Percentiles rank a stretch among this genome's conserved stretches.
phyloP scores from a whole-genome alignment of 2,888 invertebrate species.

The Heterodera filipjevi region DNA sequence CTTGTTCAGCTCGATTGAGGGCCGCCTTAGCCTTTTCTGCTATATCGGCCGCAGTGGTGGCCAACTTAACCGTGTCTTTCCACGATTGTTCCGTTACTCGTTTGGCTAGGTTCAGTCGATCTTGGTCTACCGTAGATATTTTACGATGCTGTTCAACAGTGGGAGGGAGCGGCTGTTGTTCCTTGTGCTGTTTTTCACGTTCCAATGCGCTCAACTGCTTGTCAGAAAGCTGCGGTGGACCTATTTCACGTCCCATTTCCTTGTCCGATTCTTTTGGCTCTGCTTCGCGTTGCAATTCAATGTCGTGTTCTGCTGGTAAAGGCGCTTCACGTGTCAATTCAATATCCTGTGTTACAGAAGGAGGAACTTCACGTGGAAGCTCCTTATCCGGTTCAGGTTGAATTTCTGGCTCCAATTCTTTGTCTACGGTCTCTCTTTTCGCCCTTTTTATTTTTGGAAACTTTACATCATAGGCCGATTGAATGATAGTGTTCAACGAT shows the following conservation, averaged over 20 bases:
- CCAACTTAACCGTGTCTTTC: background rate
- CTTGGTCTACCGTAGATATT: background rate
- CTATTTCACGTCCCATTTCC: background rate
- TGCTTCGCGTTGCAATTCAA: background rate
- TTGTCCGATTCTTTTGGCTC: background rate
- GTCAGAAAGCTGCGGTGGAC: background rate
- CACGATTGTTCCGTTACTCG: background rate
- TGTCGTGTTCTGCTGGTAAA: background rate
- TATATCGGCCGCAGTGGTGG: background rate
- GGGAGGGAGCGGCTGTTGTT: background rate
- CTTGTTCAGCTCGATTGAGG: background rate
- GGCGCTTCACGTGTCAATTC: background rate
- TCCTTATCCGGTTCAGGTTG: background rate
- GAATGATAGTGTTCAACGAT: background rate
- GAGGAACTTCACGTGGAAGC: background rate
- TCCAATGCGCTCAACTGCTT: background rate
- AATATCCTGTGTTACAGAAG: background rate
- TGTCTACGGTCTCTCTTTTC: background rate
- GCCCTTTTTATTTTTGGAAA: background rate
- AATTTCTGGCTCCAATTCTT: background rate
- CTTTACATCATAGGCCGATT: background rate
- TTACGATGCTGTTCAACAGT: background rate
- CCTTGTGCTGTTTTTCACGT: background rate
- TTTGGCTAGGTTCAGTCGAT: background rate
- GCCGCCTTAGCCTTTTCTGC: background rate